Base-by-base conservation (phyloP, 2,888 invertebrate genomes). In the Pheosia gnoma region DNA sequence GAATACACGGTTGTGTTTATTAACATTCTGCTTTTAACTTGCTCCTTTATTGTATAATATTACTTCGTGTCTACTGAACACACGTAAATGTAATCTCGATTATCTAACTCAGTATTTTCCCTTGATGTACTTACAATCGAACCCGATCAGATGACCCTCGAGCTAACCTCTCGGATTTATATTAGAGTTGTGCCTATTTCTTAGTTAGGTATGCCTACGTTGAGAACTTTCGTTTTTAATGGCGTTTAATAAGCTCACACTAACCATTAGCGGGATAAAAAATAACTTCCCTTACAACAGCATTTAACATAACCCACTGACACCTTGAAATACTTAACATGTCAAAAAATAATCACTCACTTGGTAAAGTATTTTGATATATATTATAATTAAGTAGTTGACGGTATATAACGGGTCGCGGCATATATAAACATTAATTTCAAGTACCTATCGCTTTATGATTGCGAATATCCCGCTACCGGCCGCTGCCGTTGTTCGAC, bases 91-190 rank as follows among this genome's bases (percentile, higher is more conserved):
- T 79, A 84, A 86, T 88, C 87, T 83, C 72, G 79, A 78, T 82
- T 81, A 87, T 88, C 86, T 87, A 76, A 81, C 80, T 84, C 86
- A 84, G 84, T 88, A 89, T 90, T 89, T 89, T 88, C 87, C 85
- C 83, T 80, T 85, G 85, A 87, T 85, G 81, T 81, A 84, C n/a
- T n/a, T n/a, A n/a, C 83, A 84, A 85, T 85, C 84, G 87, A 83
- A 82, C 82, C 79, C 75, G 83, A 89, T 89, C 89, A 81, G 82
- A 85, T 89, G 89, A 89, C 87, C 88, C 77, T 69, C 59, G 76
- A 74, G 73, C 81, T 79, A 83, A 78, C 87, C 83, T 79, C 77
- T 79, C 80, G 80, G 84, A 85, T 84, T 80, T 82, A 82, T 76
- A 79, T 78, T 78, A 80, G 78, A 73, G 73, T 75, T 73, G 72